phyloP scores from a whole-genome alignment of 2,113 vertebrate species.

The Leptosomus discolor region DNA sequence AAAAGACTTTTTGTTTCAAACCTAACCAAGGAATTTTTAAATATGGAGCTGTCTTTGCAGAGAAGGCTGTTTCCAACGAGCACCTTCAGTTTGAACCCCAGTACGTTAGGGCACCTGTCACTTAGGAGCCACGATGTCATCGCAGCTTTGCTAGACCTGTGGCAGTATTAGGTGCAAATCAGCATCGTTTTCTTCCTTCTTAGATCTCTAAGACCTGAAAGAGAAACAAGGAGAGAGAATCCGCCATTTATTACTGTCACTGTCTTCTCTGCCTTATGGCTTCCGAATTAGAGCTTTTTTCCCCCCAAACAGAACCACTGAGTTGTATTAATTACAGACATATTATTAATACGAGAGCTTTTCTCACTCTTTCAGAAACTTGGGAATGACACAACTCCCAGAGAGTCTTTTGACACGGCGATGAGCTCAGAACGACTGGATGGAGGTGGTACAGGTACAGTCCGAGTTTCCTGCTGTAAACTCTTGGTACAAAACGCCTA shows the following conservation, averaged over 20 bases:
- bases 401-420: conserved; percentile 65
- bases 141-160: not conserved
- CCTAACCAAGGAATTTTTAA: not conserved
- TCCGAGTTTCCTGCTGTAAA: not conserved
- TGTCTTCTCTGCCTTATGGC: not conserved
- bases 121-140: not conserved
- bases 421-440: conserved; percentile 81
- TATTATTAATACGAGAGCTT: not conserved
- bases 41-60: not conserved
- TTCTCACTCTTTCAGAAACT: conserved; percentile 72
- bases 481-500: not conserved
- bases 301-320: not conserved
- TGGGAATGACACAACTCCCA: conserved; percentile 65
- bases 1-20: not conserved
- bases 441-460: conserved; percentile 80
- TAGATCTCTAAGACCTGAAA: not conserved
- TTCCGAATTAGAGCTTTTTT: not conserved
- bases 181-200: not conserved
- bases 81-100: not conserved
- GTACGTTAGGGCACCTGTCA: not conserved
- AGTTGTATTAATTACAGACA: not conserved
- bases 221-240: not conserved
- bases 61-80: not conserved
- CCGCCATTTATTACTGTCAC: not conserved
- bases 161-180: not conserved